Percentiles rank a stretch among this genome's conserved stretches.
These are phyloP conservation scores for Avahi laniger DNA, from an alignment of 2,797 vertebrate species.

Conservation along the genomic window DNA sequence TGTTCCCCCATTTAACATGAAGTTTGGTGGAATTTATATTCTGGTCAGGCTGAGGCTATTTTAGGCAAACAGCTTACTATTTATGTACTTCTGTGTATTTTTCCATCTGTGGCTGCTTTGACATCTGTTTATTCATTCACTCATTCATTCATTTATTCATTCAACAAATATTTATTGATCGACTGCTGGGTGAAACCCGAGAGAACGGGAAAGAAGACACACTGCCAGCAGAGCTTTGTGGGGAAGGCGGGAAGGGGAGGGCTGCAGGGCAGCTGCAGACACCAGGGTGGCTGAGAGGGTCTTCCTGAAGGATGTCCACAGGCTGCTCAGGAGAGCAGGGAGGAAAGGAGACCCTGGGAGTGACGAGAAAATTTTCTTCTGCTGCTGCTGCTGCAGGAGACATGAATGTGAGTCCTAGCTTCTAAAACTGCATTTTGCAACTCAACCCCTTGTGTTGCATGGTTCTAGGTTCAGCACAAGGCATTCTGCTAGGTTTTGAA, in stretches of 20 bases:
- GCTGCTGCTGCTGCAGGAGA: not conserved
- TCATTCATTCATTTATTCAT: constrained; percentile 49
- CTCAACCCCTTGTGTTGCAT: not conserved
- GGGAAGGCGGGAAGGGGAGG: not conserved
- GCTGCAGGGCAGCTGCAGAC: not conserved
- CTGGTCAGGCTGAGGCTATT: constrained; percentile 53
- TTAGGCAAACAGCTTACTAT: constrained; percentile 27
- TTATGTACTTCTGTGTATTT: constrained; percentile 36
- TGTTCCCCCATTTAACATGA: not conserved
- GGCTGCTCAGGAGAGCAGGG: not conserved
- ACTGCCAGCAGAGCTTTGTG: not conserved
- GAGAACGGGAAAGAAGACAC: not conserved
- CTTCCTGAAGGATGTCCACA: not conserved
- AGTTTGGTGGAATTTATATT: constrained; percentile 23
- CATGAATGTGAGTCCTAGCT: not conserved
- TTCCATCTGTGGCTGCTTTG: constrained; percentile 5
- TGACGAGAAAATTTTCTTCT: not conserved
- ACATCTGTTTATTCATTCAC: constrained; percentile 40
- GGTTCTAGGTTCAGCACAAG: not conserved
- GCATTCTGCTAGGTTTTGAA: not conserved
- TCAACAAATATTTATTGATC: constrained; percentile 42
- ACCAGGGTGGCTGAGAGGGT: not conserved
- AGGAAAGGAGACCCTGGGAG: fast-evolving
- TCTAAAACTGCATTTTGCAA: not conserved
- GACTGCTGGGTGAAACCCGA: not conserved